Percentiles rank a stretch among this genome's conserved stretches.
These are phyloP conservation scores for Dicranocentrus wangi DNA, from an alignment of 2,888 invertebrate species.

Conservation along the genomic window DNA sequence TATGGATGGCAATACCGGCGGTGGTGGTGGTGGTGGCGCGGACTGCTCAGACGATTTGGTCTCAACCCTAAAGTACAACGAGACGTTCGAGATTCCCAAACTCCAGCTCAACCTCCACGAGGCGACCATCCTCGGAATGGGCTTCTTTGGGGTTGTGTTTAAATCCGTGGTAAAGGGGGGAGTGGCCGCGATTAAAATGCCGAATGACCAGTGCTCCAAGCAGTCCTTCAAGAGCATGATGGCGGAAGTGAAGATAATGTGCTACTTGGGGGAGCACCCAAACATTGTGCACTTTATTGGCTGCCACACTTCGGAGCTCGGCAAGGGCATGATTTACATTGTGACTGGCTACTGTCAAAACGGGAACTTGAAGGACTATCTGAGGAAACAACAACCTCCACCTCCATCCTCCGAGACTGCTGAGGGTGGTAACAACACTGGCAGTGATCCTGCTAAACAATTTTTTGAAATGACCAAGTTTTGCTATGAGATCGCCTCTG, in stretches of 20 bases:
- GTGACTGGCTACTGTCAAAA: slow-evolving; percentile 6
- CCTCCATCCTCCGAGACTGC: background rate
- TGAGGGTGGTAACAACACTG: too few species aligned
- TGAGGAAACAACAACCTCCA: background rate
- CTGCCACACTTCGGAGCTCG: background rate
- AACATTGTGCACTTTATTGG: slow-evolving; percentile 6
- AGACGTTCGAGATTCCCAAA: too few species aligned
- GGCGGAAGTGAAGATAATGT: slow-evolving; percentile 25
- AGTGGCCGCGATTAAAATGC: background rate
- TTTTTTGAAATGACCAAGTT: background rate
- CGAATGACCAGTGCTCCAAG: background rate
- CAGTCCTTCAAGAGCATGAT: slow-evolving; percentile 11
- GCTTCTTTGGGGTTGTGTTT: background rate
- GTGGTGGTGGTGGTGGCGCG: too few species aligned
- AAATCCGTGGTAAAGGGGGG: background rate
- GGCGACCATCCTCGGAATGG: background rate
- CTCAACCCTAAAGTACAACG: too few species aligned
- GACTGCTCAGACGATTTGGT: too few species aligned
- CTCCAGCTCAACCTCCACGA: too few species aligned
- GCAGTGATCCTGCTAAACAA: background rate
- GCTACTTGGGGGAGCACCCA: slow-evolving; percentile 19
- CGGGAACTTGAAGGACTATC: background rate
- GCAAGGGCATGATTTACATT: slow-evolving; percentile 1
- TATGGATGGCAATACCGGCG: too few species aligned
- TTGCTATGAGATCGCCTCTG: background rate